Evolutionary conservation across 2,113 vertebrate species (phyloP), one percentile per base, ranked within the genome.

Genomic region (Sialia sialis): DNA sequence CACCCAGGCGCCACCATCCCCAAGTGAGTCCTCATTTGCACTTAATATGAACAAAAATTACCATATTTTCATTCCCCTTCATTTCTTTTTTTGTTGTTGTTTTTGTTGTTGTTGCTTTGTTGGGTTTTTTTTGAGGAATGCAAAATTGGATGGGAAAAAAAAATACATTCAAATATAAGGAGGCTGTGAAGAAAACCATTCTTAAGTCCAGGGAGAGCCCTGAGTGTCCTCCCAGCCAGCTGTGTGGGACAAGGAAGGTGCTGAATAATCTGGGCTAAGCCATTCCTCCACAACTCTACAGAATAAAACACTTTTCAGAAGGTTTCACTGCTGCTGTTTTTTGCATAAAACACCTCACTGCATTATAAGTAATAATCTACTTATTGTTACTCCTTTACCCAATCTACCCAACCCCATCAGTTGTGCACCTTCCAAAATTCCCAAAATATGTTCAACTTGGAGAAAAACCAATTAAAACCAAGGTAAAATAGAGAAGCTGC

Each of bases 381-480:
- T 54, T 26, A 7, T 34, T 59, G 26, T 32, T 46, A 13, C 54
- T 60, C 18, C 59, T 76, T 64, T 26, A 54, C 39, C n/a, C 34
- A 11, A 81, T 22, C 73, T 18, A 66, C 74, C 32, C 63, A 84
- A 38, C 41, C 76, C 9, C 6, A 38, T 13, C 60, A 43, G 54
- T 4, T 39, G 48, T 2, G 20, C 14, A 51, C 22, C 73, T 93
- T 93, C 38, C 73, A 30, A 41, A 78, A 89, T 7, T 95, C 63
- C 72, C 22, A 48, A 76, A 64, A 95, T 25, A 36, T 7, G 48
- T 80, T 26, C 23, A 60, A 26, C 59, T 23, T 58, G 83, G 72
- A 76, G 66, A 75, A 87, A 74, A 7, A 39, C 5, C 76, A 87
- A 91, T 72, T 70, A 89, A 96, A 97, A 58, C 7, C 66, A 70